Evolutionary conservation across 2,113 vertebrate genomes (phyloP).

Genomic region (Xiphophorus couchianus): DNA sequence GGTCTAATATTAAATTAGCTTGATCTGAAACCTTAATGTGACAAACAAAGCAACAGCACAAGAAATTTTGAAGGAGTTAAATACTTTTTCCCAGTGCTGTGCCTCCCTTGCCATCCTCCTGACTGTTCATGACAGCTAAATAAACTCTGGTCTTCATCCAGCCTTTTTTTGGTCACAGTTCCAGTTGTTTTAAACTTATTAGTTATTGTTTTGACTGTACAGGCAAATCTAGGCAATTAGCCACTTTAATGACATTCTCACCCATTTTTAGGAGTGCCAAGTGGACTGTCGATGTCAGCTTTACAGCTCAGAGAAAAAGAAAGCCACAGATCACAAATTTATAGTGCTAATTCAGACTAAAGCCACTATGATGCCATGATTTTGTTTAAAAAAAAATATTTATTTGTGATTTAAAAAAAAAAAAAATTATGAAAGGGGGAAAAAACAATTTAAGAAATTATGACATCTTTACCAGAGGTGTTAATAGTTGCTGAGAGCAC

Average conservation of each 20-base stretch:
- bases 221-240: background rate
- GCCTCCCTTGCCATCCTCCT: background rate
- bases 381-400: too few relatives aligned
- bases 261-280: background rate
- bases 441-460: background rate
- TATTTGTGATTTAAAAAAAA: too few relatives aligned
- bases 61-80: background rate
- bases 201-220: too few relatives aligned
- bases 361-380: background rate
- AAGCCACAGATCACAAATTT: background rate
- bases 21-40: background rate
- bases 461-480: background rate
- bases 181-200: too few relatives aligned
- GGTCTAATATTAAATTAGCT: too few relatives aligned
- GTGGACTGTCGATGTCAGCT: too few relatives aligned
- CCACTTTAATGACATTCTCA: background rate
- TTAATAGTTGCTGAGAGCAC: background rate
- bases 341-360: background rate
- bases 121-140: background rate
- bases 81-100: background rate
- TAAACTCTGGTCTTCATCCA: background rate
- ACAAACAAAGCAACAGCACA: background rate
- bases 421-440: too few relatives aligned
- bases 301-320: too few relatives aligned
- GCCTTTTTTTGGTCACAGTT: too few relatives aligned